A percentile compares a stretch with the other conserved stretches of the same genome.
phyloP scores from a whole-genome alignment of 2,113 vertebrate genomes.

The Serinus canaria region DNA sequence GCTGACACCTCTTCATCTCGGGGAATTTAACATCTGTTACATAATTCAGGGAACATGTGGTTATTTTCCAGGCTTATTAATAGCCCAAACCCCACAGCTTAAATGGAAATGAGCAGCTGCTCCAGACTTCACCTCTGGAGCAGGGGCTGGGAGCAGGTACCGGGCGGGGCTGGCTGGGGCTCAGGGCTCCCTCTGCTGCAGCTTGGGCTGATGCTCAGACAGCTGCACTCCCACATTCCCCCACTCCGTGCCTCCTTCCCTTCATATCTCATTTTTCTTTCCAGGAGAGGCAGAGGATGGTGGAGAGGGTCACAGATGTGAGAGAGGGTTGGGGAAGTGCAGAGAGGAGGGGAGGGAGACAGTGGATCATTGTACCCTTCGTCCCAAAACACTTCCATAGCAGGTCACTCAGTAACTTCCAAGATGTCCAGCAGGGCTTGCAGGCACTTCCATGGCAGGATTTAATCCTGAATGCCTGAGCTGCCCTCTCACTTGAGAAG shows the following conservation, averaged over 20 bases:
- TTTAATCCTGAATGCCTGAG: not conserved
- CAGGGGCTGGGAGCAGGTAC: constrained; percentile 23
- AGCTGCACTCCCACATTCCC: not conserved
- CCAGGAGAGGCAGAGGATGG: not conserved
- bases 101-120: constrained; percentile 42
- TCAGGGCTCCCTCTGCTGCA: not conserved
- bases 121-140: constrained; percentile 52
- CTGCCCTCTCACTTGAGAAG: not conserved
- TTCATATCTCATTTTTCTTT: not conserved
- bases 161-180: not conserved
- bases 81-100: constrained; percentile 5
- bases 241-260: not conserved
- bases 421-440: not conserved
- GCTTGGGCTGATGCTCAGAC: not conserved
- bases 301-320: not conserved
- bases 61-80: constrained; percentile 59
- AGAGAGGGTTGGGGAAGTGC: not conserved
- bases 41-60: constrained; percentile 43
- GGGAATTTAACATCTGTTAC: constrained; percentile 53
- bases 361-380: not conserved
- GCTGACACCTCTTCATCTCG: constrained; percentile 53
- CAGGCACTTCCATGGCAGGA: not conserved
- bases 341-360: not conserved
- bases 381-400: not conserved
- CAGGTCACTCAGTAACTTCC: not conserved